A percentile compares a stretch with the other conserved stretches of the same genome.
phyloP scores from a whole-genome alignment of 2,797 vertebrate genomes.

The Takifugu ocellatus region DNA sequence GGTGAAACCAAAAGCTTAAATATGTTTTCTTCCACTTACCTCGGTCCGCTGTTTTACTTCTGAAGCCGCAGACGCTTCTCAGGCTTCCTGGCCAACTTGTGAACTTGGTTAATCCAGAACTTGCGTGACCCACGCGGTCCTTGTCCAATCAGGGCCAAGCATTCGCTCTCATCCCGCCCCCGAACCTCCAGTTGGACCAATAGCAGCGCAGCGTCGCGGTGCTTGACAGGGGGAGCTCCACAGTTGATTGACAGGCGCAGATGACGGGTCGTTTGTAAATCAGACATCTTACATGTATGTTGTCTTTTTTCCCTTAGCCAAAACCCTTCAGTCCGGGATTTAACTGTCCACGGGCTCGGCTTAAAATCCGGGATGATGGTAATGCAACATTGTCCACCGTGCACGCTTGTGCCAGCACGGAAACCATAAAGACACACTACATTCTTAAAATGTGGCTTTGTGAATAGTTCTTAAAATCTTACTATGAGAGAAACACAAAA shows the following conservation, averaged over 20 bases:
- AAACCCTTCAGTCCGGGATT: too few relatives aligned
- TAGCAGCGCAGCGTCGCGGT: constrained; percentile 13
- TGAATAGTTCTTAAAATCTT: not conserved
- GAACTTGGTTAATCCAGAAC: constrained; percentile 43
- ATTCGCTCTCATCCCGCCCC: constrained; percentile 40
- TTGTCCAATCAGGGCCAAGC: constrained; percentile 52
- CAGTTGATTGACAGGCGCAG: constrained; percentile 64
- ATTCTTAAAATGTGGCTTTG: not conserved
- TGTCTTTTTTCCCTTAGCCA: not conserved
- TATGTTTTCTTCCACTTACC: constrained; percentile 45
- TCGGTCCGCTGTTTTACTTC: constrained; percentile 13
- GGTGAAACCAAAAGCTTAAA: not conserved
- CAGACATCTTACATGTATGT: constrained; percentile 3
- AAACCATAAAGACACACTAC: too few relatives aligned
- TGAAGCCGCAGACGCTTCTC: constrained; percentile 5
- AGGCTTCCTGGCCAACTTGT: constrained; percentile 39
- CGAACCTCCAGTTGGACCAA: constrained; percentile 42
- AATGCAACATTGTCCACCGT: not conserved
- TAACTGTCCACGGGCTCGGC: not conserved
- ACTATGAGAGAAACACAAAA: not conserved
- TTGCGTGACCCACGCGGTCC: constrained; percentile 8
- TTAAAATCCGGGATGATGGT: constrained; percentile 6
- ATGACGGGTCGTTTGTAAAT: constrained; percentile 22
- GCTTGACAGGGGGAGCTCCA: constrained; percentile 6
- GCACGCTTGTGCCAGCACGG: too few relatives aligned